These are phyloP conservation scores for Philaenus spumarius DNA, from an alignment of 1,140 invertebrate species.

Conservation along the genomic window DNA sequence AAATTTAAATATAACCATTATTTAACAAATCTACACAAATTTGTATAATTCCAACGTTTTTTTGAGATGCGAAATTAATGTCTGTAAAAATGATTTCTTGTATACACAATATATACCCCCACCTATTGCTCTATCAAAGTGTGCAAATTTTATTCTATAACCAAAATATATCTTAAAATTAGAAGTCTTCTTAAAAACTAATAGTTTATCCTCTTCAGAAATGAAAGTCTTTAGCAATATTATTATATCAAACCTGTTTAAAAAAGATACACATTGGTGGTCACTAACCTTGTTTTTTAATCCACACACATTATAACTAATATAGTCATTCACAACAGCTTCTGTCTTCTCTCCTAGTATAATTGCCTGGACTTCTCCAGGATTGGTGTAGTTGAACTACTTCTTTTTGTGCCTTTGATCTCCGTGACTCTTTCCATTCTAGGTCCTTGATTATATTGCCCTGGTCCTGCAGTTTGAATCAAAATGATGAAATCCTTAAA, in stretches of 20 bases:
- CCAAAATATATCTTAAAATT: background rate
- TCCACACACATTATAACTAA: background rate
- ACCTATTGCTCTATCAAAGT: background rate
- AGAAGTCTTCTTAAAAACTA: background rate
- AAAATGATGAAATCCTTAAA: background rate
- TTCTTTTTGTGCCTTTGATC: background rate
- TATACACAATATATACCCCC: too few species aligned
- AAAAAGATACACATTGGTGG: background rate
- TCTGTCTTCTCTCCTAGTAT: background rate
- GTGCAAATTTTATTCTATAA: background rate
- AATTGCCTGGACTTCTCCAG: background rate
- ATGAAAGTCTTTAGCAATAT: conserved; percentile 1
- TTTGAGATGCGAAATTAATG: background rate
- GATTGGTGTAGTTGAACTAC: background rate
- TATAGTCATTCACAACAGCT: background rate
- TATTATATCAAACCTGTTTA: background rate
- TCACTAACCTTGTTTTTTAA: background rate
- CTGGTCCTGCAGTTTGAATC: too few species aligned
- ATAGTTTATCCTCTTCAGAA: background rate
- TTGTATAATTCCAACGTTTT: background rate
- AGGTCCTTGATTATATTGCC: background rate
- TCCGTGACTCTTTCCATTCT: too few species aligned
- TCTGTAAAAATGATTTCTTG: too few species aligned
- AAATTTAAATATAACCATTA: background rate
- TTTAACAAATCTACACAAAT: too few species aligned